These are phyloP conservation scores for Germaria angustata DNA, from an alignment of 2,888 invertebrate genomes.

Conservation along the genomic window DNA sequence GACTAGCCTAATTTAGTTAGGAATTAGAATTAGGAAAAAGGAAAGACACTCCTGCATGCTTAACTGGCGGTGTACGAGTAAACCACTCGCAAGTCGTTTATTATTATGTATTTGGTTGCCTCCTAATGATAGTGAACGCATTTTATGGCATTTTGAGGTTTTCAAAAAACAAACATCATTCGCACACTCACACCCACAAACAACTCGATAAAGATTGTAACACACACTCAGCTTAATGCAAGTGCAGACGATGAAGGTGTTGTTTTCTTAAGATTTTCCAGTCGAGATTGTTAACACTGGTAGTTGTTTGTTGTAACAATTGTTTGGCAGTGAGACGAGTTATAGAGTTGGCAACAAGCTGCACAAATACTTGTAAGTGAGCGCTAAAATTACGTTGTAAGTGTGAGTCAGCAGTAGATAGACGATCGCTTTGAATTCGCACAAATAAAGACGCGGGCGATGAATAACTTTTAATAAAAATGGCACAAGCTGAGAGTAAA, in stretches of 20 bases:
- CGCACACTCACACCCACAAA: background rate
- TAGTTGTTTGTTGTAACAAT: constrained; percentile 20
- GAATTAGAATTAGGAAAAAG: no score
- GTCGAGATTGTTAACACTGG: constrained; percentile 43
- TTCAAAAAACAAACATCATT: background rate
- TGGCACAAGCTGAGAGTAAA: constrained; percentile 47
- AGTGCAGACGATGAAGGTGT: constrained; percentile 40
- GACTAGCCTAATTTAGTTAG: no score
- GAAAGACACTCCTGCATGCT: no score
- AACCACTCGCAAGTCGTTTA: background rate
- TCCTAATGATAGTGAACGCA: constrained; percentile 46
- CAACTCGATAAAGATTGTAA: background rate
- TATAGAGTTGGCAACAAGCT: constrained; percentile 42
- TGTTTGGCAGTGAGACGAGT: constrained; percentile 1
- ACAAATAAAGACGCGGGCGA: constrained; percentile 18
- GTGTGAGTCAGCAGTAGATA: background rate
- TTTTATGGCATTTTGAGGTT: constrained; percentile 40
- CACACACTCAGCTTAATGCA: background rate
- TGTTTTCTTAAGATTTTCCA: constrained; percentile 30
- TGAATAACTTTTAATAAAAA: constrained; percentile 24
- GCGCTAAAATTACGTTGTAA: constrained; percentile 18
- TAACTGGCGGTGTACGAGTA: no score
- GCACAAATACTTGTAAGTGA: background rate
- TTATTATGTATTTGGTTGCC: constrained; percentile 2
- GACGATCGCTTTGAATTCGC: constrained; percentile 31